Evolutionary conservation across 2,888 invertebrate genomes (phyloP).

Genomic region (Pachycephus smyrnensis): DNA sequence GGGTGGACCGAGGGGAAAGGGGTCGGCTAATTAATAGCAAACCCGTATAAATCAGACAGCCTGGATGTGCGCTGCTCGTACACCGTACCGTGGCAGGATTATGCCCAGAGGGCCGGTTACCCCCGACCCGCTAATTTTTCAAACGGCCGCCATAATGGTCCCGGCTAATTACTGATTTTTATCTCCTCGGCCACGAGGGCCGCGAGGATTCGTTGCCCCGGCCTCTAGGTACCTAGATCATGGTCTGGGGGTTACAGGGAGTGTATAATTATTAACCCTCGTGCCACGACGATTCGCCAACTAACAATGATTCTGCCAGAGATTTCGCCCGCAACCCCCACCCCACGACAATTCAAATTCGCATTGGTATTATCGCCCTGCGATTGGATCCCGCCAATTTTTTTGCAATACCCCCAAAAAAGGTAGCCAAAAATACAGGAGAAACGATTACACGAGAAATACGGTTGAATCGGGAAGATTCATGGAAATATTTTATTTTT

Average conservation of each 20-base stretch:
- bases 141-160: conserved; percentile 65
- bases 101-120: conserved; percentile 65
- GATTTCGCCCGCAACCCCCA: conserved; percentile 20
- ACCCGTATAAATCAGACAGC: conserved; percentile 66
- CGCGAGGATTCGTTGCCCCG: conserved; percentile 34
- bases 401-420: too few relatives aligned
- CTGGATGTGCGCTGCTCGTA: conserved; percentile 53
- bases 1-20: conserved; percentile 12
- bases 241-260: conserved; percentile 4
- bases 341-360: background rate
- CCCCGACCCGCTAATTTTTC: conserved; percentile 65
- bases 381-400: too few relatives aligned
- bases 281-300: conserved; percentile 39
- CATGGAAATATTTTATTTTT: too few relatives aligned
- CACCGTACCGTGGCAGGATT: conserved; percentile 52
- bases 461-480: too few relatives aligned
- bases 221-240: conserved; percentile 24
- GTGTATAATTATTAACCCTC: conserved; percentile 47
- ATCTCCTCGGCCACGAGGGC: conserved; percentile 52
- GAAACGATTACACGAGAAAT: too few relatives aligned
- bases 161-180: conserved; percentile 67
- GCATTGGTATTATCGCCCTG: too few relatives aligned
- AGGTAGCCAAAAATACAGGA: too few relatives aligned
- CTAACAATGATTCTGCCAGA: conserved; percentile 35
- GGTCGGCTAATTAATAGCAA: conserved; percentile 64